Base-by-base conservation (phyloP, 2,113 vertebrate species). In the Sander lucioperca region DNA sequence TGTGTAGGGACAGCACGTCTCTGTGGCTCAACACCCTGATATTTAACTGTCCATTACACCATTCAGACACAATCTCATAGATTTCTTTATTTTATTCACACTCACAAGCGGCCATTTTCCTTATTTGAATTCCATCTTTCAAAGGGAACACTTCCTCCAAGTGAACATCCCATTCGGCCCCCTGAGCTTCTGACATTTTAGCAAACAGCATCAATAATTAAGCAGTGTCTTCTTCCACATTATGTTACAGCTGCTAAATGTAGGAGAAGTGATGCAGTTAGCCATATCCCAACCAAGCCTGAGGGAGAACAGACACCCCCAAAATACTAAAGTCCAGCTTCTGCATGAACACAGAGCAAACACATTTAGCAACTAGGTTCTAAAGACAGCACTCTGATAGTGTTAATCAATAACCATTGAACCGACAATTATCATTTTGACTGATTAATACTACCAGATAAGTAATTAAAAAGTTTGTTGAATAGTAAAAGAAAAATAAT, bases 181-280 rank as follows among this genome's bases (percentile, higher is more conserved):
- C 19, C 47, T 50, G 53, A 64, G 74, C 23, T 74, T 72, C 50
- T 66, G 66, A 77, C 63, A 70, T 80, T 69, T 77, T 21, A 45
- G 18, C 64, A 68, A 78, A 70, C 30, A 19, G 14, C 75, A 80
- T 85, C 33, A 83, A 80, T 87, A 74, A 82, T 80, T 47, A 65
- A 79, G n/a, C 65, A 18, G 12, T 2, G 30, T 68, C 67, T 84
- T 56, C 51, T 57, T 43, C 39, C 67, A 74, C 77, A 48, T 70
- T 77, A 50, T 2, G 11, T 67, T 74, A 43, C 43, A 36, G 64
- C 30, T 18, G 74, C 23, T 74, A 50, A 39, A 82, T 39, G 75
- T 23, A 39, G 45, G 27, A 11, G 57, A 47, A 56, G 56, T 2
- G 5, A 16, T 63, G 76, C 33, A 54, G 71, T 39, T 67, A 48